Evolutionary conservation across 2,797 vertebrate species (phyloP).

Genomic region (Clarias platycephalus): DNA sequence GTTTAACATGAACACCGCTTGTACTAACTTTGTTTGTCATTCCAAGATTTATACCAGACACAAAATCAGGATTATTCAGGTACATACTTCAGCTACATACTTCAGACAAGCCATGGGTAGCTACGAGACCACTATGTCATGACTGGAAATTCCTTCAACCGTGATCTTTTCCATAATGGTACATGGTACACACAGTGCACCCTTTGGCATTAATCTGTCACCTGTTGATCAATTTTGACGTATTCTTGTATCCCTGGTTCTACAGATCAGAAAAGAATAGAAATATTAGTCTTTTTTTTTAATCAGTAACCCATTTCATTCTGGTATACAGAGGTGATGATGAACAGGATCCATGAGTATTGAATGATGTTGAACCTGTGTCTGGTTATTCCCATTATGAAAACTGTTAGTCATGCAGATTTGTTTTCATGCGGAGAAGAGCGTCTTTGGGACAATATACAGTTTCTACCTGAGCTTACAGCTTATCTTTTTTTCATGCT

Average conservation of each 20-base stretch:
- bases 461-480: neutral
- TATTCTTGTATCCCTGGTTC: neutral
- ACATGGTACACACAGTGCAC: neutral
- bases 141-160: neutral
- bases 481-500: neutral
- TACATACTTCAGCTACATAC: neutral
- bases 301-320: neutral
- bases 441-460: neutral
- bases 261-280: too few relatives aligned
- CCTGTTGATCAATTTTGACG: neutral
- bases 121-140: neutral
- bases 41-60: neutral
- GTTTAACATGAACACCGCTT: too few relatives aligned
- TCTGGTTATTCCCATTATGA: neutral
- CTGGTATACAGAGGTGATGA: neutral
- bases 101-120: neutral
- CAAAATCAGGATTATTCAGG: neutral
- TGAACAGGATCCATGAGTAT: neutral
- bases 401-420: neutral
- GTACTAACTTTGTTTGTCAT: neutral
- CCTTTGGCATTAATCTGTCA: neutral
- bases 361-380: neutral
- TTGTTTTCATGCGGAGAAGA: neutral
- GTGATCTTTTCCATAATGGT: neutral
- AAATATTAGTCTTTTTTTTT: neutral